Conservation (phyloP, 2,797 vertebrate species). For the Fistularia commersonii region DNA sequence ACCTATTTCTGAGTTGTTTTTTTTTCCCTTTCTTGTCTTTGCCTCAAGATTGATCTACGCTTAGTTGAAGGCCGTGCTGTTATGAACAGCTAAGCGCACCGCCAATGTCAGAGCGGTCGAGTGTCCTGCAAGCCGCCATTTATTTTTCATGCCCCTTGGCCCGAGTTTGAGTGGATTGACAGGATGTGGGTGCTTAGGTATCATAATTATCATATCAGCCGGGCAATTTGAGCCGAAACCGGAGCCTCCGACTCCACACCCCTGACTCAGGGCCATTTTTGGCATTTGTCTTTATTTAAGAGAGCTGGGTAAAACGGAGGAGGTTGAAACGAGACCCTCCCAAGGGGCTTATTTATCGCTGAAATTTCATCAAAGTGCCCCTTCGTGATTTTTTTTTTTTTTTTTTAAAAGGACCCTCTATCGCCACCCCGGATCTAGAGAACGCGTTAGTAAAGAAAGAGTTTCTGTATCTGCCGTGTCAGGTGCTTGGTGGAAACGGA, state of each 20-base stretch:
- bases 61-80: slow-evolving; percentile 20
- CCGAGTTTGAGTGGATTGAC: slow-evolving; percentile 54
- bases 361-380: slow-evolving; percentile 61
- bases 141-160: slow-evolving; percentile 62
- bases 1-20: slow-evolving; percentile 66
- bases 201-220: slow-evolving; percentile 78
- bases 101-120: slow-evolving; percentile 61
- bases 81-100: slow-evolving; percentile 7
- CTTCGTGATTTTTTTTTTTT: slow-evolving; percentile 52
- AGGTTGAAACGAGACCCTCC: slow-evolving; percentile 54
- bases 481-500: slow-evolving; percentile 43
- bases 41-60: slow-evolving; percentile 32
- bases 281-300: slow-evolving; percentile 66
- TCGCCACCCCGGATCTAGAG: slow-evolving; percentile 47
- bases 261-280: slow-evolving; percentile 61
- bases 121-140: slow-evolving; percentile 49
- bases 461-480: slow-evolving; percentile 42
- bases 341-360: slow-evolving; percentile 57
- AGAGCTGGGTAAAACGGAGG: slow-evolving; percentile 21
- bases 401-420: slow-evolving; percentile 55
- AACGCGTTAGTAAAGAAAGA: slow-evolving; percentile 47
- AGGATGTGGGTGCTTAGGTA: slow-evolving; percentile 66
- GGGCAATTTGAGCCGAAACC: slow-evolving; percentile 64
- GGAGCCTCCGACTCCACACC: slow-evolving; percentile 47
- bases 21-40: background rate